Evolutionary conservation across 2,113 vertebrate species (phyloP), one percentile per base, ranked within the genome.

Genomic region (Catharus bicknelli): DNA sequence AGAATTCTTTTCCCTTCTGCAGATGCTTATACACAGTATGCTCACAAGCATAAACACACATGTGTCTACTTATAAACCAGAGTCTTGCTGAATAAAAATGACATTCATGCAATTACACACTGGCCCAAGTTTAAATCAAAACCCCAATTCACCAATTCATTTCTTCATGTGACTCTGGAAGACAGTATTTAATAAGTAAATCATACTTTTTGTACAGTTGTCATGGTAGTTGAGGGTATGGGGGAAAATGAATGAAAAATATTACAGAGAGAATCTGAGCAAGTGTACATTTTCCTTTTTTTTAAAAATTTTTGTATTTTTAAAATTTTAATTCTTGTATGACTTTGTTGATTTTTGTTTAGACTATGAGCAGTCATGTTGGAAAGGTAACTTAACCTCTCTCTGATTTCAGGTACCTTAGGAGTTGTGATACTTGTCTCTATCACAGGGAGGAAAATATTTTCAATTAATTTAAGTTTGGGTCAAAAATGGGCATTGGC

Each of bases 31-130:
- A 42, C 23, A 45, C 30, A 80, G 26, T 69, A 38, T 73, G n/a
- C 45, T 87, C 67, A 68, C 83, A 89, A 94, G 67, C n/a, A 29
- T 73, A 74, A 88, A 67, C 73, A 50, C 5, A 6, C 13, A 14
- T 16, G 30, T 84, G 67, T 91, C 92, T 89, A 14, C 80, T 94
- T 30, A 69, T 62, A 91, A 90, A 66, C n/a, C 57, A 81, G 61
- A 63, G 20, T 54, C 64, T 94, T 81, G 38, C n/a, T 90, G 80
- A 75, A 57, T 50, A 81, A 69, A 43, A 74, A 51, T 57, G 9
- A 78, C 59, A 27, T 77, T 80, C 29, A 14, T 51, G 27, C n/a
- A 72, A 50, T 75, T 82, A 50, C 1, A 32, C 1, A 16, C 23
- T 77, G 40, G 40, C 57, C 42, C 27, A 61, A 43, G 14, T 77